Percentiles rank a stretch among this genome's conserved stretches.
Conservation (phyloP, 2,797 vertebrate genomes). For the Apogon talboti region DNA sequence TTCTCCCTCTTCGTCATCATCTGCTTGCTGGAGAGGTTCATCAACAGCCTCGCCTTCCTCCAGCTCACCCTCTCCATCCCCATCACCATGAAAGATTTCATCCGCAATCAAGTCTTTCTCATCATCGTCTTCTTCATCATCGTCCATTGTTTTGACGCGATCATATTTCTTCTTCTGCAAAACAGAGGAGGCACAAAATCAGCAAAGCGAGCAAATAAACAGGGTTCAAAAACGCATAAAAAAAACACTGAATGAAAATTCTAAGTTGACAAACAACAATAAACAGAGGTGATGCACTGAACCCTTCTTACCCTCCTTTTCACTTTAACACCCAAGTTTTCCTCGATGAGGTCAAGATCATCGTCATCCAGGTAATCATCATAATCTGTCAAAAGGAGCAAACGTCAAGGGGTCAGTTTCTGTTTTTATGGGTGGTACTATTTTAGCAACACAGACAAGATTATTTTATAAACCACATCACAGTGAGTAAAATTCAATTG, state of each 20-base stretch:
- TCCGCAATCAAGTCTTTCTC: slow-evolving; percentile 96
- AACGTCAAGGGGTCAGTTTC: slow-evolving; percentile 17
- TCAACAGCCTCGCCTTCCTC: slow-evolving; percentile 93
- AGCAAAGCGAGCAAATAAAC: background rate
- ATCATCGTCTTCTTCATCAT: slow-evolving; percentile 97
- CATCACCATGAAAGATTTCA: slow-evolving; percentile 95
- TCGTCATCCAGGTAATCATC: slow-evolving; percentile 98
- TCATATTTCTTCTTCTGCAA: slow-evolving; percentile 93
- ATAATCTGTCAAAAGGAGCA: slow-evolving; percentile 80
- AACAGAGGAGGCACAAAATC: background rate
- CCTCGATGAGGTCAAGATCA: slow-evolving; percentile 97
- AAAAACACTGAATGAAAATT: background rate
- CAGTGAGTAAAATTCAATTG: too few species aligned
- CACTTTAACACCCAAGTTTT: slow-evolving; percentile 98
- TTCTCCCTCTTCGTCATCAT: slow-evolving; percentile 94
- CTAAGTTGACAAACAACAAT: background rate
- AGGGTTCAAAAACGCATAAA: background rate
- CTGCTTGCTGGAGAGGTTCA: slow-evolving; percentile 84
- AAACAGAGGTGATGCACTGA: background rate
- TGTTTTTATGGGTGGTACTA: too few species aligned
- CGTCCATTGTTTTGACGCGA: slow-evolving; percentile 94
- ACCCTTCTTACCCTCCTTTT: slow-evolving; percentile 89
- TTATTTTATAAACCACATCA: too few species aligned
- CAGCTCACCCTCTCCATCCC: slow-evolving; percentile 87
- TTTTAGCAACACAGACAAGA: too few species aligned